These are phyloP conservation scores for Cancer borealis DNA, from an alignment of 2,888 invertebrate genomes.

Conservation along the genomic window DNA sequence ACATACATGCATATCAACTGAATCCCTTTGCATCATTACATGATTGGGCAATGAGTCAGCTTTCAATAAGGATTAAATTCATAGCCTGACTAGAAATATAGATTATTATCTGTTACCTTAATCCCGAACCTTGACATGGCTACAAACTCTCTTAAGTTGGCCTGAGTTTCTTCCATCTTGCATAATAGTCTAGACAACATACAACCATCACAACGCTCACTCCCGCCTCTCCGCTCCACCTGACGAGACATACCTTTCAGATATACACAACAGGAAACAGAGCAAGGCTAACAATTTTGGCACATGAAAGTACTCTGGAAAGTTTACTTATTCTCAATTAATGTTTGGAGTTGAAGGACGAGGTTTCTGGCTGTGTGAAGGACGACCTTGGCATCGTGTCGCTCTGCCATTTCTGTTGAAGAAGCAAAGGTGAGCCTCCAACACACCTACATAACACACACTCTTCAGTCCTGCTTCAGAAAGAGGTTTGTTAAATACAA, in stretches of 20 bases:
- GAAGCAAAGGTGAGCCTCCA: not conserved
- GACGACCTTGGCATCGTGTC: slow-evolving; percentile 92
- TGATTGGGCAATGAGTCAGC: not conserved
- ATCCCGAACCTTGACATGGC: slow-evolving; percentile 10
- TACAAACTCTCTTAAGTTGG: slow-evolving; percentile 27
- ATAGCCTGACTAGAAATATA: slow-evolving; percentile 25
- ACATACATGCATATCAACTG: slow-evolving; percentile 48
- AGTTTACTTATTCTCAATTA: slow-evolving; percentile 93
- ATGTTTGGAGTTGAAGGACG: slow-evolving; percentile 92
- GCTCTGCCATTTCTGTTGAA: slow-evolving; percentile 92
- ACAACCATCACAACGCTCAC: not conserved
- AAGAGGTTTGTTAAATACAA: too few relatives aligned
- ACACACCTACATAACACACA: not conserved
- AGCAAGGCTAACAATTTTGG: slow-evolving; percentile 28
- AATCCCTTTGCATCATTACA: slow-evolving; percentile 22
- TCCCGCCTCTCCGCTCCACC: not conserved
- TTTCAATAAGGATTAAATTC: not conserved
- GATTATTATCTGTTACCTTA: not conserved
- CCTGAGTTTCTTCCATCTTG: slow-evolving; percentile 43
- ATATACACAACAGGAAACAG: slow-evolving; percentile 4
- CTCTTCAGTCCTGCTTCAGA: too few relatives aligned
- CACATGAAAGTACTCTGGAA: slow-evolving; percentile 33
- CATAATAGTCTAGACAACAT: not conserved
- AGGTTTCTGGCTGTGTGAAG: slow-evolving; percentile 91
- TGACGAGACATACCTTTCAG: not conserved